phyloP scores from a whole-genome alignment of 2,888 invertebrate genomes.

The Hybos culiciformis region DNA sequence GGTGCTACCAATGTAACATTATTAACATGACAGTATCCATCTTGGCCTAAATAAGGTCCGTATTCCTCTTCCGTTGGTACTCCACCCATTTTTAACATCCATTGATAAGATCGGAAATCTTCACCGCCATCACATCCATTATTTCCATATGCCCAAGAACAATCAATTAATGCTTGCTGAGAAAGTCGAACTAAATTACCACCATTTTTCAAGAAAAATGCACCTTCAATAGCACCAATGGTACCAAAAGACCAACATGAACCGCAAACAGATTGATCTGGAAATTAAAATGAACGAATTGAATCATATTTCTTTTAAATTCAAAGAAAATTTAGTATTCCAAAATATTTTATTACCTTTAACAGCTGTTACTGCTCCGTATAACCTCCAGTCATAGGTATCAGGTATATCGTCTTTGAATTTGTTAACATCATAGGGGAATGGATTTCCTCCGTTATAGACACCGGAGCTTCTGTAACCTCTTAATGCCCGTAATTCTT shows the following conservation, averaged over 20 bases:
- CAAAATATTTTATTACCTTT: constrained; percentile 46
- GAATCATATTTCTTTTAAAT: neutral
- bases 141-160: constrained; percentile 92
- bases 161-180: constrained; percentile 88
- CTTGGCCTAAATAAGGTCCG: constrained; percentile 83
- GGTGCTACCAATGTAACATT: constrained; percentile 57
- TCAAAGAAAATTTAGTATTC: neutral
- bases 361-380: constrained; percentile 87
- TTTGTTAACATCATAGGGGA: constrained; percentile 52
- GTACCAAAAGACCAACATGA: constrained; percentile 97
- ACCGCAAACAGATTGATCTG: constrained; percentile 94
- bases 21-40: constrained; percentile 74
- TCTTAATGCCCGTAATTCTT: constrained; percentile 60
- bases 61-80: constrained; percentile 83
- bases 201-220: constrained; percentile 70
- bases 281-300: constrained; percentile 6
- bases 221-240: constrained; percentile 84
- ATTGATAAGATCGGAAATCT: constrained; percentile 84
- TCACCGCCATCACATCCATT: constrained; percentile 98
- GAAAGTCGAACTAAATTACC: constrained; percentile 70
- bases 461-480: constrained; percentile 49
- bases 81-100: constrained; percentile 81
- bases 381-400: constrained; percentile 78
- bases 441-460: constrained; percentile 62
- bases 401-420: constrained; percentile 49